Evolutionary conservation across 1,140 invertebrate genomes (phyloP), one percentile per base, ranked within the genome.

Genomic region (Drosophila santomea): DNA sequence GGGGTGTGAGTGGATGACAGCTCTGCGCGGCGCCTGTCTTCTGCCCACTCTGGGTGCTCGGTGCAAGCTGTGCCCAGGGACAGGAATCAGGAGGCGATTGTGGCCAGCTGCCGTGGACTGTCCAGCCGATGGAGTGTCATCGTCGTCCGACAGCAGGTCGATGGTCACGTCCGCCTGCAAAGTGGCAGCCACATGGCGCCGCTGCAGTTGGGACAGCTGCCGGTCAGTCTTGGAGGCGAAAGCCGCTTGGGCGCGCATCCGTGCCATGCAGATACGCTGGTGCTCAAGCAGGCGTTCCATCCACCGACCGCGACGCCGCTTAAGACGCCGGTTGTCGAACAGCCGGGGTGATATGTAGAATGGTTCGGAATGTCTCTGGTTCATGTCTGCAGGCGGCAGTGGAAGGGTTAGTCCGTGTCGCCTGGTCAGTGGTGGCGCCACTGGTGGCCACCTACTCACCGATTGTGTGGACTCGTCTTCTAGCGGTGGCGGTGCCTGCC

Each of bases 291-390:
- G 55, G 28, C 80, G 77, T 28, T 90, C 85, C 62, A 74, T 80
- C 86, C 86, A 91, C 39, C 74, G 78, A 58, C 56, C 61, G 47
- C 88, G 67, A 28, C 81, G 88, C 23, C 73, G 66, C 45, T 85
- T 85, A 4, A 91, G 71, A 25, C 90, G 90, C 62, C 85, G 66
- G 57, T 90, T 91, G 47, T 89, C 80, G 41, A 91, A 91, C 50
- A 91, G 61, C 47, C 60, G 67, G 11, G 80, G 59, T 38, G 90
- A 91, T 51, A 91, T 86, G 57, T 86, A 85, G 64, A 91, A 91
- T 63, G 83, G 83, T 74, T 81, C 80, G 90, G 90, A 91, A 91
- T 91, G 90, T 90, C 81, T 88, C 47, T 83, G 81, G 74, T 63
- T 89, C 84, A 89, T 88, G 58, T 59, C 80, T 77, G 55, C 11